phyloP scores from a whole-genome alignment of 2,113 vertebrate genomes.

The Galeopterus variegatus region DNA sequence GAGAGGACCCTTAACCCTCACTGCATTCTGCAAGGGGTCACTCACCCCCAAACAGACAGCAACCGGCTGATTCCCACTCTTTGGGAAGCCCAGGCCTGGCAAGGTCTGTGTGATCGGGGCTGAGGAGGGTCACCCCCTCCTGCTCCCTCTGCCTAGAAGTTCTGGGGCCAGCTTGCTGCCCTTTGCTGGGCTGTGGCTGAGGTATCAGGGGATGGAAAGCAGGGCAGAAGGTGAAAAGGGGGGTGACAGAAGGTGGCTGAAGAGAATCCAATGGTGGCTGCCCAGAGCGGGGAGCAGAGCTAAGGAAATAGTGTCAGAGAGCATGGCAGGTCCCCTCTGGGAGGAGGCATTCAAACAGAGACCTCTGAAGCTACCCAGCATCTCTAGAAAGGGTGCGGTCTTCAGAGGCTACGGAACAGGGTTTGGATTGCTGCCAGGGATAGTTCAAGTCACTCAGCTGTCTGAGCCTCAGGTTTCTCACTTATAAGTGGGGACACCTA shows the following conservation, averaged over 20 bases:
- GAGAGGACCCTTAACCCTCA: background rate
- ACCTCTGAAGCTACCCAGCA: background rate
- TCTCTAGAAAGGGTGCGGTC: background rate
- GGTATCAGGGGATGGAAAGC: too few relatives aligned
- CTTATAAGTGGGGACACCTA: background rate
- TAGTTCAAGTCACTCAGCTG: background rate
- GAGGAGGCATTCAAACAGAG: background rate
- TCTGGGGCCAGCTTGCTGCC: accelerated
- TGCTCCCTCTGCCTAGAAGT: background rate
- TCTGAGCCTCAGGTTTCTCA: background rate
- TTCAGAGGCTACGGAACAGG: background rate
- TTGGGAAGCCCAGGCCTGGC: background rate
- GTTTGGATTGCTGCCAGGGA: too few relatives aligned
- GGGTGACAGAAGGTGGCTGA: too few relatives aligned
- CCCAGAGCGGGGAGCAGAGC: background rate
- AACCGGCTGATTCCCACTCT: background rate
- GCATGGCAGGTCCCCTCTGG: accelerated
- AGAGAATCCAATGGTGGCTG: background rate
- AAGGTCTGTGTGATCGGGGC: background rate
- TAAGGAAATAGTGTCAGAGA: too few relatives aligned
- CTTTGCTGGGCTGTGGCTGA: background rate
- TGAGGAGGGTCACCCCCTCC: too few relatives aligned
- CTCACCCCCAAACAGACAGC: background rate
- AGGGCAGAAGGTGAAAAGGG: background rate
- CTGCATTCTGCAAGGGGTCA: background rate